Conservation (phyloP, 2,888 invertebrate species). For the Ennomos erosarius region DNA sequence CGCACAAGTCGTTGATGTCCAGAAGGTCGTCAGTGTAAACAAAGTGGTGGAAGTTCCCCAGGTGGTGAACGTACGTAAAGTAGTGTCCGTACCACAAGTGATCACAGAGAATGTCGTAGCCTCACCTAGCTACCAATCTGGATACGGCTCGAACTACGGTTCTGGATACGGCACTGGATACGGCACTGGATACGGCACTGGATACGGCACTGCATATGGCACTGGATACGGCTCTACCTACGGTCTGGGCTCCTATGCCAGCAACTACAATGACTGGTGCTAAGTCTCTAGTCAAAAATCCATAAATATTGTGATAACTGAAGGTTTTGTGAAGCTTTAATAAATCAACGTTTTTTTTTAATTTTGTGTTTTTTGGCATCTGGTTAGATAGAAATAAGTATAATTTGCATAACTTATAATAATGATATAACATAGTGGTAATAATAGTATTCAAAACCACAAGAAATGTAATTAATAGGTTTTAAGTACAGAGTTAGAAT, state of each 20-base stretch:
- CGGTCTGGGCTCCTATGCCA: slow-evolving; percentile 24
- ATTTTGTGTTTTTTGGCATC: not conserved
- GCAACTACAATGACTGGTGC: slow-evolving; percentile 42
- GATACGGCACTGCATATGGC: slow-evolving; percentile 33
- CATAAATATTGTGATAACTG: not conserved
- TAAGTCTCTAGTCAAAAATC: slow-evolving; percentile 31
- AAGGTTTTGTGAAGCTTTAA: slow-evolving; percentile 17
- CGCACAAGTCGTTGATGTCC: slow-evolving; percentile 45
- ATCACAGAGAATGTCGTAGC: slow-evolving; percentile 58
- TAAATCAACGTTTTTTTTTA: slow-evolving; percentile 14
- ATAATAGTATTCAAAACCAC: too few relatives aligned
- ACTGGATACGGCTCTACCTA: slow-evolving; percentile 14
- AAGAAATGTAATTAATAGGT: too few relatives aligned
- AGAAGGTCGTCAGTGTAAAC: slow-evolving; percentile 56
- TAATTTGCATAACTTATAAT: too few relatives aligned
- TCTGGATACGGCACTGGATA: slow-evolving; percentile 22
- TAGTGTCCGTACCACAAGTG: slow-evolving; percentile 62
- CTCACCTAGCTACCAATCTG: slow-evolving; percentile 43
- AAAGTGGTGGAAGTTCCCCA: slow-evolving; percentile 55
- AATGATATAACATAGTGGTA: too few relatives aligned
- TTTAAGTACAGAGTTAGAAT: too few relatives aligned
- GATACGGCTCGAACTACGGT: slow-evolving; percentile 17
- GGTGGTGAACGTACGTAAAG: slow-evolving; percentile 55
- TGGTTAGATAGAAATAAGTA: too few relatives aligned
- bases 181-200: slow-evolving; percentile 16